Evolutionary conservation across 2,113 vertebrate species (phyloP), one percentile per base, ranked within the genome.

Genomic region (Epinephelus fuscoguttatus): DNA sequence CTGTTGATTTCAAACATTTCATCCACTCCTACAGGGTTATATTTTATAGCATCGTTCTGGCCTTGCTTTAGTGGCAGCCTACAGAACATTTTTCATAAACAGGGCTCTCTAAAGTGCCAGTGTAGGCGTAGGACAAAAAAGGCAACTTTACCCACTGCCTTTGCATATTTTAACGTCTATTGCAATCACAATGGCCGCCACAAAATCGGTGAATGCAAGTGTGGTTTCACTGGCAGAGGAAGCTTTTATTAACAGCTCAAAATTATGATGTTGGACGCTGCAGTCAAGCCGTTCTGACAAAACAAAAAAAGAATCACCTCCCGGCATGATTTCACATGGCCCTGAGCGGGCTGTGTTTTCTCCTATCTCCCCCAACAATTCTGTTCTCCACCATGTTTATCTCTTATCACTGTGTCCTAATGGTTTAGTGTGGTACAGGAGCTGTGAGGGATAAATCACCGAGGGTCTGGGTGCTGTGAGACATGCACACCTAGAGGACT

Each of bases 401-500:
- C 78, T 87, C 78, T 78, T 85, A 74, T 78, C 75, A 68, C 85
- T 73, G 17, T 64, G 76, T 83, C 69, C 56, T 92, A 89, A 93
- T 92, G 88, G 84, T 78, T 88, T 52, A 76, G 57, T 53, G 60
- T 85, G 75, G 62, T 70, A 79, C 74, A 56, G 64, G 64, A 80
- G 84, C 73, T 73, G 76, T 56, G 45, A 84, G 74, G 53, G 80
- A 91, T 89, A 88, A 92, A 90, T 92, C 87, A 90, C 80, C 64
- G 42, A 62, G 81, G 82, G 57, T 83, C 56, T 81, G 81, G 56
- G 63, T 75, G 72, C 87, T 80, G 47, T 37, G 18, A 88, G 81
- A 88, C 81, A 88, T 57, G 80, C 62, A 73, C 84, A 76, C 72
- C 88, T 59, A 64, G 70, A 84, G 77, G 87, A 79, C 59, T 80